phyloP scores from a whole-genome alignment of 2,113 vertebrate genomes.

The Alces alces region DNA sequence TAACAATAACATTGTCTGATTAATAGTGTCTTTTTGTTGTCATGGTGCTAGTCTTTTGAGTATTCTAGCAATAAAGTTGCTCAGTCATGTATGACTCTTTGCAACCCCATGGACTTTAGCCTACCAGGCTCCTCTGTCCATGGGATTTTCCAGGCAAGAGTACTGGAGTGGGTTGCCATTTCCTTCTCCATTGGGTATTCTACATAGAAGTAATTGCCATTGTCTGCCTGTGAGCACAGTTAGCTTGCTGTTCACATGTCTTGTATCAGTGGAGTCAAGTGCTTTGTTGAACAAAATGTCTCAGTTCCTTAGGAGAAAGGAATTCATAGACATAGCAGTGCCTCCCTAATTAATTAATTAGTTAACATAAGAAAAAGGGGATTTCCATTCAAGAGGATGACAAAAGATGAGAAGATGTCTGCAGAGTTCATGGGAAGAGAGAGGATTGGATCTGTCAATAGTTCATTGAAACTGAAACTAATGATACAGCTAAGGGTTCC shows the following conservation, averaged over 20 bases:
- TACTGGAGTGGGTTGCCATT: not conserved
- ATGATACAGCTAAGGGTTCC: accelerated
- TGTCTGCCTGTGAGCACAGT: not conserved
- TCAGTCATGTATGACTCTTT: not conserved
- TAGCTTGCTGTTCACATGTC: not conserved
- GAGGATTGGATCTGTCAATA: not conserved
- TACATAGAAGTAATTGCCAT: not conserved
- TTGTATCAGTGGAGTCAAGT: not conserved
- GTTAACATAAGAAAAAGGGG: not conserved
- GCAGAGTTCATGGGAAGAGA: not conserved
- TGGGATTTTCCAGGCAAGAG: not conserved
- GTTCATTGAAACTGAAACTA: not conserved
- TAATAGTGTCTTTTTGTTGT: not conserved
- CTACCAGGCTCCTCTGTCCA: not conserved
- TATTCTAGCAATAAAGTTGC: not conserved
- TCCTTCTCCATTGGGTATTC: not conserved
- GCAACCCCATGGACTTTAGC: not conserved
- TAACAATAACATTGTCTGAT: not conserved
- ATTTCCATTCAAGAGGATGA: not conserved
- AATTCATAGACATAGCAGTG: not conserved
- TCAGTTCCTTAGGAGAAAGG: not conserved
- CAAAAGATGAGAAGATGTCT: not conserved
- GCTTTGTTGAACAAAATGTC: not conserved
- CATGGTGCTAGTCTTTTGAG: not conserved
- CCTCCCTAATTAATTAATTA: not conserved